Evolutionary conservation across 2,113 vertebrate genomes (phyloP), one percentile per base, ranked within the genome.

Genomic region (Potamarius usumacintae): DNA sequence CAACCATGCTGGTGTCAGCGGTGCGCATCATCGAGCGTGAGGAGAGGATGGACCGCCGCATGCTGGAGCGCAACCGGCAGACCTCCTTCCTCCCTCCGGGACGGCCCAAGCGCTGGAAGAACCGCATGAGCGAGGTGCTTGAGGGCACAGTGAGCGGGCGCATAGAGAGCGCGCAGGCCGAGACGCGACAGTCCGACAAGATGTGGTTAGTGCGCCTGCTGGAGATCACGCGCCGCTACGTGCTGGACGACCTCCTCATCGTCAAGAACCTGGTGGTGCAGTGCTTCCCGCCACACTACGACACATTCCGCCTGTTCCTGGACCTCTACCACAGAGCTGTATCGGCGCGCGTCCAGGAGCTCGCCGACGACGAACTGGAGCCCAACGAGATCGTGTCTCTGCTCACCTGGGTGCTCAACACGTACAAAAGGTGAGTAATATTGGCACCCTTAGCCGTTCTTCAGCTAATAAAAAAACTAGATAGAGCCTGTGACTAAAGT

Each of bases 141-240:
- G 97, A 99, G 88, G 95, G 95, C 74, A 99, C 97, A 0, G 97
- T 99, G 84, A 95, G 94, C 87, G 97, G 94, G 0, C 95, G 98
- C 80, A 99, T 99, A 0, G 98, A 99, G 91, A 96, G 97, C 82
- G 97, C 97, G 9, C 98, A 99, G 93, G 93, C 97, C 0, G 97
- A 97, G 86, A 99, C 97, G 0, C 95, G 97, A 69, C 97, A 99
- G 87, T 97, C 95, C 0, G 98, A 99, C 93, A 98, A 98, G 91
- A 99, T 99, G 98, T 99, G 98, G 98, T 96, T 99, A 0, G 98
- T 99, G 69, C 96, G 98, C 22, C 97, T 99, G 53, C 93, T 99
- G 15, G 98, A 99, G 94, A 97, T 99, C 89, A 97, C 96, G 10
- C 95, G 98, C 82, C 97, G 97, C 89, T 99, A 99, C 0, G 96